Conservation (phyloP, 1,140 invertebrate species). For the Pseudomyrmex concolor region DNA sequence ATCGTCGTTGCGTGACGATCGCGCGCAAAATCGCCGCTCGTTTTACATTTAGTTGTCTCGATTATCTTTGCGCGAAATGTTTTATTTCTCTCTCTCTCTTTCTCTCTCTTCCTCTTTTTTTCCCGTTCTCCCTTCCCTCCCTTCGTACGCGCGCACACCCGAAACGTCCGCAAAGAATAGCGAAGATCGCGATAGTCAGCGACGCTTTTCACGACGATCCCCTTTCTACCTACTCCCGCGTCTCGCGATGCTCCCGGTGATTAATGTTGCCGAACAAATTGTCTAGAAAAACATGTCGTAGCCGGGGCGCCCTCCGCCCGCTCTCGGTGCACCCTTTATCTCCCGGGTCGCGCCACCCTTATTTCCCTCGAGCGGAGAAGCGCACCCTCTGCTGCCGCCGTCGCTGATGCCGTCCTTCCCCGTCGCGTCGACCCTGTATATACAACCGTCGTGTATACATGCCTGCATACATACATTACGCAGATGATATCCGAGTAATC, state of each 20-base stretch:
- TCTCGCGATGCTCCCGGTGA: conserved; percentile 80
- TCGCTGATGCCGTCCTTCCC: conserved; percentile 37
- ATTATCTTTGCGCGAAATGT: conserved; percentile 13
- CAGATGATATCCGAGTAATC: conserved; percentile 85
- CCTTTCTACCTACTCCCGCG: conserved; percentile 63
- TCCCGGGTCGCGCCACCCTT: conserved; percentile 80
- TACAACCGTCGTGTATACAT: conserved; percentile 74
- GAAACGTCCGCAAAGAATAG: conserved; percentile 42
- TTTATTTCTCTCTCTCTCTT: neutral
- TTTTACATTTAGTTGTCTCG: neutral
- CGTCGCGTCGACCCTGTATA: conserved; percentile 66
- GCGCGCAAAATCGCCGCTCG: neutral
- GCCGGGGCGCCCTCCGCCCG: conserved; percentile 71
- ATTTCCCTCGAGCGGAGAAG: conserved; percentile 75
- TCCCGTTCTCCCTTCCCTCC: neutral
- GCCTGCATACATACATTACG: conserved; percentile 83
- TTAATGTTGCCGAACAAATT: conserved; percentile 87
- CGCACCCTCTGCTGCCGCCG: conserved; percentile 48
- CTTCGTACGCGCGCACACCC: neutral
- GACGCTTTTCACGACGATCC: conserved; percentile 64
- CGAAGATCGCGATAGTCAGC: conserved; percentile 49
- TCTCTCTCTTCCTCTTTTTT: neutral
- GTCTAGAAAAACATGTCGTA: conserved; percentile 87
- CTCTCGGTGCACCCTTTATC: conserved; percentile 84
- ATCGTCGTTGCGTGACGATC: conserved; percentile 4